Base-by-base conservation (phyloP, 2,113 vertebrate species). In the Uria lomvia region DNA sequence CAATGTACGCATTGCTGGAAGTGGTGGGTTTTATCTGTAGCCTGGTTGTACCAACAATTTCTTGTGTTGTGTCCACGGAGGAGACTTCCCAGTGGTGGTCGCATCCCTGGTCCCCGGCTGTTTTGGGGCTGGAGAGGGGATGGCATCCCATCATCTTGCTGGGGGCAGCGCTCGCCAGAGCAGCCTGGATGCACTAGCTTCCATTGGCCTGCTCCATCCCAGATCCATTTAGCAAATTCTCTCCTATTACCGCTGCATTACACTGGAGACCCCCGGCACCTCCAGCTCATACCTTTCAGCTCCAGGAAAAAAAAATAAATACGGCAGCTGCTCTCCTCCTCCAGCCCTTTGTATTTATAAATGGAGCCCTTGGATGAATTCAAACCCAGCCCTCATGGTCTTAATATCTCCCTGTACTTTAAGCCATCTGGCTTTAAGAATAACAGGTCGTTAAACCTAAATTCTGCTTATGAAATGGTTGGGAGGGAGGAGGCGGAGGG, bases 381-480 rank as follows among this genome's bases (percentile, higher is more conserved):
- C 59, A 80, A 72, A 55, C 65, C 62, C 38, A 23, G 63, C 45
- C 62, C 58, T 73, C 8, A 0, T 34, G 43, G 42, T 63, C 77
- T 40, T 81, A 83, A 93, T 81, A 71, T 40, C 72, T 88, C 82
- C 62, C 82, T 60, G 59, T 50, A n/a, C 76, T 88, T 67, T 87
- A n/a, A 79, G 71, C 94, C 71, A 75, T 86, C 88, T 92, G 94
- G 56, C 50, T 91, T 86, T 93, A 30, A 74, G 90, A 91, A 85
- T 30, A 92, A 58, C 86, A 83, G 74, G 90, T 83, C 56, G 23
- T 96, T 91, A 91, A 77, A 77, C n/a, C 79, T 62, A 43, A 47
- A 18, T 83, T 76, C 77, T 63, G 56, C 72, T 88, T 71, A 72
- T 95, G 94, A 90, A 90, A 74, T 32, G 32, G 52, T 32, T 9